Evolutionary conservation across 2,113 vertebrate species (phyloP).

Genomic region (Callopanchax toddi): DNA sequence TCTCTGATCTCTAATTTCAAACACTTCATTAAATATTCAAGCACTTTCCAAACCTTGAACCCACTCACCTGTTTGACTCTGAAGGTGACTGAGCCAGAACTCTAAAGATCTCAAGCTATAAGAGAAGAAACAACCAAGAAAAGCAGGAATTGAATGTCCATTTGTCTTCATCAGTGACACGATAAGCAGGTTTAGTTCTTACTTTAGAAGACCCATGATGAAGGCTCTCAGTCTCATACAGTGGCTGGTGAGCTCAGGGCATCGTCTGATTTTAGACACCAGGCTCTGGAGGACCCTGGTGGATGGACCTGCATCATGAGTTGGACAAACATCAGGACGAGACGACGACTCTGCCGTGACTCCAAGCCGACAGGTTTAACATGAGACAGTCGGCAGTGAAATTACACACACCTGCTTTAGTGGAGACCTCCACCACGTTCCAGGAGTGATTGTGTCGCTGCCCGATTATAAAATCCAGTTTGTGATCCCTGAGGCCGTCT

Average conservation of each 20-base stretch:
- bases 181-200: constrained; percentile 53
- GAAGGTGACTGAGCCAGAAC: constrained; percentile 94
- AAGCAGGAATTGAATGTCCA: neutral
- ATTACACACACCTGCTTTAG: constrained; percentile 82
- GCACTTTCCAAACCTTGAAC: too few relatives aligned
- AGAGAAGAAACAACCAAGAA: constrained; percentile 16
- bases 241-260: constrained; percentile 86
- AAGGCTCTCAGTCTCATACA: constrained; percentile 93
- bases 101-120: constrained; percentile 90
- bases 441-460: constrained; percentile 90
- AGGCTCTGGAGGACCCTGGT: constrained; percentile 88
- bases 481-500: constrained; percentile 90
- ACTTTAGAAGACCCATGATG: constrained; percentile 97
- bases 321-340: constrained; percentile 4
- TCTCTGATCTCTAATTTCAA: too few relatives aligned
- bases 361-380: too few relatives aligned
- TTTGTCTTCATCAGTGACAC: neutral
- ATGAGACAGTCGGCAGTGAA: neutral
- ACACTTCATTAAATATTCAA: too few relatives aligned
- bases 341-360: neutral
- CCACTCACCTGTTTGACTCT: constrained; percentile 89
- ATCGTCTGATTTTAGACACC: constrained; percentile 87
- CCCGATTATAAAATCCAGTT: constrained; percentile 91
- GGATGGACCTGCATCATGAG: constrained; percentile 83
- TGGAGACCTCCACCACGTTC: constrained; percentile 91